Conservation (phyloP, 2,888 invertebrate genomes). For the Dicyrtoma fusca region DNA sequence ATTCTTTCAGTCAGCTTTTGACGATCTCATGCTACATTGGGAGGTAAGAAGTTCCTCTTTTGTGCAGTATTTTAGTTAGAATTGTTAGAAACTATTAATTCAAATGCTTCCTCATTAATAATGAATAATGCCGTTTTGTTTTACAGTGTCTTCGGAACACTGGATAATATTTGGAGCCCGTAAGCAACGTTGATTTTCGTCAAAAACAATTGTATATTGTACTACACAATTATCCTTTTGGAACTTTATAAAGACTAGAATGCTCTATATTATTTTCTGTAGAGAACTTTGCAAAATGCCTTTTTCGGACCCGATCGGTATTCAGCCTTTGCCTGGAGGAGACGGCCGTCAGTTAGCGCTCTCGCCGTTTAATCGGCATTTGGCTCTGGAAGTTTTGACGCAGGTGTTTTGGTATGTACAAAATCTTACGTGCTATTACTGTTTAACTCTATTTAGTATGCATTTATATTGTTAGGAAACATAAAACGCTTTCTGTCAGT, state of each 20-base stretch:
- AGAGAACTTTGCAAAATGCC: slow-evolving; percentile 43
- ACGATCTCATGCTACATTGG: slow-evolving; percentile 40
- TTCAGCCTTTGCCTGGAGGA: slow-evolving; percentile 22
- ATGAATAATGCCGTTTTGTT: too few species aligned
- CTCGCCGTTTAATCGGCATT: slow-evolving; percentile 36
- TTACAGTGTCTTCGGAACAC: slow-evolving; percentile 44
- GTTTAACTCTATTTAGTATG: too few species aligned
- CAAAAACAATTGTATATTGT: too few species aligned
- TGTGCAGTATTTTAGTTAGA: too few species aligned
- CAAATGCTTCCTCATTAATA: too few species aligned
- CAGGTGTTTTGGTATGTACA: slow-evolving; percentile 48
- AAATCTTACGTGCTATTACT: too few species aligned
- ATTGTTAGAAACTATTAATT: too few species aligned
- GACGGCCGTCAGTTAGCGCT: slow-evolving; percentile 5
- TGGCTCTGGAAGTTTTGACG: slow-evolving; percentile 40
- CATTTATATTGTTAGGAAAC: too few species aligned
- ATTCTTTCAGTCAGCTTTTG: slow-evolving; percentile 44
- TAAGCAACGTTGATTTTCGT: too few species aligned
- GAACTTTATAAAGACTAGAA: neutral
- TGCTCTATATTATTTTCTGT: slow-evolving; percentile 2
- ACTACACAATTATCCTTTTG: neutral
- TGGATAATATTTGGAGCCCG: slow-evolving; percentile 41
- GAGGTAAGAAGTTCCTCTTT: slow-evolving; percentile 36
- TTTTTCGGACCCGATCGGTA: slow-evolving; percentile 35
- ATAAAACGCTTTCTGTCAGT: neutral